These are phyloP conservation scores for Notolepis coatsorum DNA, from an alignment of 2,797 vertebrate species.

Conservation along the genomic window DNA sequence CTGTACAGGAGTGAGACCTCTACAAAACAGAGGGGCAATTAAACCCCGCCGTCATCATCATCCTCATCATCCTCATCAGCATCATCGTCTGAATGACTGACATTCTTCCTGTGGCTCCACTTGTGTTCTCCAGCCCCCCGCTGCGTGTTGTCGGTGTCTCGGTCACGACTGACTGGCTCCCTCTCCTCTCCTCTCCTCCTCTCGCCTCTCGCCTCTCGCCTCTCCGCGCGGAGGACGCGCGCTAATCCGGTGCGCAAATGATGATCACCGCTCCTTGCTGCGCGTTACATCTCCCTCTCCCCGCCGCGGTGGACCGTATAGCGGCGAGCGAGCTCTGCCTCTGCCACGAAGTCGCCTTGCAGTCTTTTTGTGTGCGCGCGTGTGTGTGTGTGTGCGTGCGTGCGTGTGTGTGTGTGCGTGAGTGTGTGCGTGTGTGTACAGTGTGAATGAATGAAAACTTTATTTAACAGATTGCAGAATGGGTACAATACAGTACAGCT, in stretches of 20 bases:
- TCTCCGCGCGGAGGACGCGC: slow-evolving; percentile 57
- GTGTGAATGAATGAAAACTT: too few species aligned
- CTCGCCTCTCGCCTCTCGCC: slow-evolving; percentile 36
- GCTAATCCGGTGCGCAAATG: slow-evolving; percentile 60
- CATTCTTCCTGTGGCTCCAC: not conserved
- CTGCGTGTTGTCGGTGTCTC: not conserved
- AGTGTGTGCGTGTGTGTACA: too few species aligned
- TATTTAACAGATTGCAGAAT: too few species aligned
- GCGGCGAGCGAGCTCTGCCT: slow-evolving; percentile 56
- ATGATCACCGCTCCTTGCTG: slow-evolving; percentile 64
- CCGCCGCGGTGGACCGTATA: slow-evolving; percentile 58
- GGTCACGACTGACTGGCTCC: slow-evolving; percentile 26
- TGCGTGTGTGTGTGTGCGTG: too few species aligned
- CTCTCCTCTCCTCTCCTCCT: slow-evolving; percentile 40
- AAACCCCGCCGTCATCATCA: slow-evolving; percentile 60
- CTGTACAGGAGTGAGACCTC: slow-evolving; percentile 50
- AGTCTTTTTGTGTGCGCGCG: slow-evolving; percentile 10
- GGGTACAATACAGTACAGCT: too few species aligned
- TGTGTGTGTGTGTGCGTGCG: too few species aligned
- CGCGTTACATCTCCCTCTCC: slow-evolving; percentile 74
- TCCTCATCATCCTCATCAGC: slow-evolving; percentile 46
- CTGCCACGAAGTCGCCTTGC: slow-evolving; percentile 66
- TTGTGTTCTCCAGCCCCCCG: not conserved
- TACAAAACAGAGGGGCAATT: slow-evolving; percentile 54
- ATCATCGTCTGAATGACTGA: not conserved